Evolutionary conservation across 2,113 vertebrate species (phyloP), one percentile per base, ranked within the genome.

Genomic region (Bubo blakistoni): DNA sequence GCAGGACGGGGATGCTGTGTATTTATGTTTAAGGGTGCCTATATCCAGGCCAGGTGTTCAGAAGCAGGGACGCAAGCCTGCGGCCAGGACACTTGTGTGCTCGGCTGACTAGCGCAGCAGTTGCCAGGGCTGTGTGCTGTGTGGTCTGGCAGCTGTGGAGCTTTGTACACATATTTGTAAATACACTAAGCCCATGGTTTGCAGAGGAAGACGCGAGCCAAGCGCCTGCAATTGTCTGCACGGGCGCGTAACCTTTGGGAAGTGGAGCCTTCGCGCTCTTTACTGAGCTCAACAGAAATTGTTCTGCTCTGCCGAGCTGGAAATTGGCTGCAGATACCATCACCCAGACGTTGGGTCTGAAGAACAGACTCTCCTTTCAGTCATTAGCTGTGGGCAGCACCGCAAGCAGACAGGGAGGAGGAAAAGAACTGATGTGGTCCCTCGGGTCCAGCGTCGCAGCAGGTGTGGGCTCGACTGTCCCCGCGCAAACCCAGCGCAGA

Each of bases 301-400:
- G 46, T 67, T 92, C 93, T 91, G 93, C 95, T 92, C 91, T 38
- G 80, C 36, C 6, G 46, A 59, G 90, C 81, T 70, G 78, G 69
- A 88, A 73, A 88, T 57, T 70, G 83, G 87, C 92, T 67, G 71
- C 47, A 22, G 92, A 85, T 90, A 83, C 65, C 90, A 59, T 61
- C 46, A 73, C 22, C 58, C 40, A 55, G 57, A 34, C 55, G 14
- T 30, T 22, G 46, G 46, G 80, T 62, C 73, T 55, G 78, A 70
- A 84, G 88, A 63, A 74, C 6, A 92, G 83, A 27, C 51, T 62
- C 78, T 67, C 29, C 34, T 72, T 54, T 36, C 70, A 21, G 58
- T 59, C 89, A 6, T 81, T 40, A 84, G 47, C 63, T 17, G 38
- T 2, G 49, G 81, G 63, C 44, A 76, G 12, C 29, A 10, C 74